phyloP scores from a whole-genome alignment of 1,140 invertebrate species.

The Papilio machaon region DNA sequence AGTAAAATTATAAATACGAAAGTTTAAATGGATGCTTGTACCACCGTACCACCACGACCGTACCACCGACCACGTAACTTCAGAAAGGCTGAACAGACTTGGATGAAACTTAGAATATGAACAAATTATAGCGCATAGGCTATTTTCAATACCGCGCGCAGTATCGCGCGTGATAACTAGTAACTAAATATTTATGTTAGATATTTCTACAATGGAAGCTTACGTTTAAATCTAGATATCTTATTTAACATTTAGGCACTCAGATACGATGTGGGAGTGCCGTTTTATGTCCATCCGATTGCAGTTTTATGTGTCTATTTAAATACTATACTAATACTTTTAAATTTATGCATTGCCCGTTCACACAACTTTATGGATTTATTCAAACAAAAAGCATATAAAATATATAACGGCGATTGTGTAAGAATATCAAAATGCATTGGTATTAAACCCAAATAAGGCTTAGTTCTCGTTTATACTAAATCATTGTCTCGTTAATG shows the following conservation, averaged over 20 bases:
- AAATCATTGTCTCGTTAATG: slow-evolving; percentile 20
- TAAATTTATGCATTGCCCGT: slow-evolving; percentile 21
- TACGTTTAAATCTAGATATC: not conserved
- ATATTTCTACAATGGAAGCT: no score
- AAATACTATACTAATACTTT: slow-evolving; percentile 13
- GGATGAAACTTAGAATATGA: no score
- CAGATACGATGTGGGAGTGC: not conserved
- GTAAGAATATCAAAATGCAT: slow-evolving; percentile 26
- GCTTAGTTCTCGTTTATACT: slow-evolving; percentile 17
- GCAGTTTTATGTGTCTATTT: slow-evolving; percentile 25
- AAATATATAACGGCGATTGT: slow-evolving; percentile 6
- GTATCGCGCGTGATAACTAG: no score
- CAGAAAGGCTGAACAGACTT: no score
- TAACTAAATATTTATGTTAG: no score
- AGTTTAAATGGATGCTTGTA: no score
- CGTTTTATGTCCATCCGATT: slow-evolving; percentile 24
- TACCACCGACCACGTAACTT: no score
- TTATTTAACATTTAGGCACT: not conserved
- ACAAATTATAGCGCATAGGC: no score
- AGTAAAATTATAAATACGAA: no score
- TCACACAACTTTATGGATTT: slow-evolving; percentile 18
- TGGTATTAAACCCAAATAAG: slow-evolving; percentile 26
- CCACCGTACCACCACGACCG: no score
- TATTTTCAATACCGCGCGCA: no score
- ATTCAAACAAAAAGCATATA: slow-evolving; percentile 21